Base-by-base conservation (phyloP, 2,113 vertebrate genomes). In the Takifugu flavidus region DNA sequence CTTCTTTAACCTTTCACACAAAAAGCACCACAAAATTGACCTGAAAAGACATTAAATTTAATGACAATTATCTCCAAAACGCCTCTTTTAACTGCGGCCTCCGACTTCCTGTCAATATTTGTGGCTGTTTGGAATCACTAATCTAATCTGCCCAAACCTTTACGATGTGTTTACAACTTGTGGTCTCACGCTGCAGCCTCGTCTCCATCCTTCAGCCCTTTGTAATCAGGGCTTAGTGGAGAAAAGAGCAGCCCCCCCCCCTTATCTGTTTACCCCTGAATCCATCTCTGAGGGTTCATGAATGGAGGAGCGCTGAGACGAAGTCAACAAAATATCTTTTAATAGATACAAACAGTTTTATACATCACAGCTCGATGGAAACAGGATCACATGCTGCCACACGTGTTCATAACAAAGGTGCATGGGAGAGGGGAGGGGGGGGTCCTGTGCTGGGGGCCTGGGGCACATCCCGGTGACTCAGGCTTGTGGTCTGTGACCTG, bases 321-420 rank as follows among this genome's bases (percentile, higher is more conserved):
- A 39, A 39, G 34, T 83, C 82, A 86, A 87, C 86, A 91, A 91
- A 91, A 91, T 90, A 88, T 84, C 70, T 91, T 39, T 91, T 91
- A 91, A 88, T 90, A 84, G 86, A 88, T 87, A 90, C 81, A 88
- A 88, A 87, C 80, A 72, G 83, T 49, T 49, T 79, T 90, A 91
- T 84, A 90, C 83, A 80, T 87, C 78, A 88, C 87, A 89, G 75
- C 82, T 83, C 71, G 81, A 85, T 85, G 84, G 78, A 87, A 88
- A 88, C 72, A 81, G 73, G 77, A 82, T 82, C 70, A 88, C 86
- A 84, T 88, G 88, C 82, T 61, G 72, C 82, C 67, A 82, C 77
- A 88, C 86, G 70, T 78, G 85, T 89, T 77, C 63, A 75, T 75
- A 83, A 82, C 74, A 79, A 86, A 72, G 81, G 81, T 76, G 77